A percentile compares a stretch with the other conserved stretches of the same genome.
Evolutionary conservation across 2,113 vertebrate genomes (phyloP).

Genomic region (Python bivittatus): DNA sequence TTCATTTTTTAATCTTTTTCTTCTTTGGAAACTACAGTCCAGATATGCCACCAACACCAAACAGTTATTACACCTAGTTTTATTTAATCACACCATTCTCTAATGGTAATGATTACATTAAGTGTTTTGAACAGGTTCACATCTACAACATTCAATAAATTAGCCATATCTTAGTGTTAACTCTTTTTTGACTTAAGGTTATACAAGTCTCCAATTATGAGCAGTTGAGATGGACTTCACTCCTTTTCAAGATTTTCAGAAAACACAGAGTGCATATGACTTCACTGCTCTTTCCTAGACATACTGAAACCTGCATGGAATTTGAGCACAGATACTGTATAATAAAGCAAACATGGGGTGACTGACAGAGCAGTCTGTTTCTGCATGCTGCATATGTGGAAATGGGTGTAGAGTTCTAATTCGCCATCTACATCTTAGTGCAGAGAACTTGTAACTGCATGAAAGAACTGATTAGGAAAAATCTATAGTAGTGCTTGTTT

Average conservation of each 20-base stretch:
- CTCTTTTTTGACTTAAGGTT: neutral
- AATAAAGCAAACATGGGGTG: neutral
- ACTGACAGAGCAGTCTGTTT: neutral
- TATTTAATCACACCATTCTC: neutral
- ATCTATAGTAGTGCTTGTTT: neutral
- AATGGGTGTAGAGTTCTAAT: neutral
- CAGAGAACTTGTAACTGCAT: neutral
- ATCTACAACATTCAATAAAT: neutral
- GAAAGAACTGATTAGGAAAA: neutral
- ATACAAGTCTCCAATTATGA: neutral
- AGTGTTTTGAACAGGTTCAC: neutral
- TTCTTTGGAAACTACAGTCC: constrained; percentile 31
- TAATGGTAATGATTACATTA: neutral
- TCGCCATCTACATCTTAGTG: neutral
- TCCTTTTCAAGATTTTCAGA: neutral
- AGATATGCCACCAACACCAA: neutral
- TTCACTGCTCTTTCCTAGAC: neutral
- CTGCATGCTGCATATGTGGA: neutral
- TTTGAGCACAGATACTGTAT: neutral
- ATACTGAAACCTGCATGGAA: neutral
- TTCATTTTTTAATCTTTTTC: constrained; percentile 39
- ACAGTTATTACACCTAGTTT: neutral
- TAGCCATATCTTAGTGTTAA: neutral
- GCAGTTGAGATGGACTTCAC: neutral
- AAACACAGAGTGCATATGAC: neutral